Base-by-base conservation (phyloP, 2,888 invertebrate species). In the Patella ulyssiponensis region DNA sequence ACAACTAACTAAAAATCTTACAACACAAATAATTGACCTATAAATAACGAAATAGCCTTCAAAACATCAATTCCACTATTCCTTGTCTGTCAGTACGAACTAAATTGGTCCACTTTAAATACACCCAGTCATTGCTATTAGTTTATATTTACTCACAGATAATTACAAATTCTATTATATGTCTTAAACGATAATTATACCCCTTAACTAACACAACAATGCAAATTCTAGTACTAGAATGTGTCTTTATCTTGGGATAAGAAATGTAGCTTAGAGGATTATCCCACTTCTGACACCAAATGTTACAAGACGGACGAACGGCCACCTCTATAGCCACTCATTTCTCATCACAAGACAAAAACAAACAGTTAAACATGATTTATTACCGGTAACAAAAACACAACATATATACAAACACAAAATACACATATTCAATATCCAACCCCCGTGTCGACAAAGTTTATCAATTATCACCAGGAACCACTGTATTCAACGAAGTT, bases 211-310 rank as follows among this genome's bases (percentile, higher is more conserved):
- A 58, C 58, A 58, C 9, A 58, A n/a, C 17, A 17, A 17, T n/a
- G 58, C n/a, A 58, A 5, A 33, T 33, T 33, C 58, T 58, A 9
- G 58, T n/a, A n/a, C 20, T 58, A n/a, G 17, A 58, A 58, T n/a
- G 5, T n/a, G 17, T 58, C 17, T 58, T 58, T n/a, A 58, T 20
- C 17, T 20, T 58, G 17, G n/a, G 7, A 20, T 58, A 58, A 58
- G n/a, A 58, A n/a, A 58, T n/a, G 20, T n/a, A 4, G 4, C 11
- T n/a, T 17, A n/a, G 15, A 7, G n/a, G 20, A 58, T n/a, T 7
- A 58, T 58, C 58, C 58, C 58, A 58, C 58, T 58, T 58, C 58
- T 58, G 58, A 58, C 58, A 58, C 58, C 58, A 58, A 58, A 58
- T 58, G 58, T 58, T 20, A 58, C 58, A 58, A 20, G 58, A 58